These are phyloP conservation scores for Norana najaformis DNA, from an alignment of 2,888 invertebrate genomes.

Conservation along the genomic window DNA sequence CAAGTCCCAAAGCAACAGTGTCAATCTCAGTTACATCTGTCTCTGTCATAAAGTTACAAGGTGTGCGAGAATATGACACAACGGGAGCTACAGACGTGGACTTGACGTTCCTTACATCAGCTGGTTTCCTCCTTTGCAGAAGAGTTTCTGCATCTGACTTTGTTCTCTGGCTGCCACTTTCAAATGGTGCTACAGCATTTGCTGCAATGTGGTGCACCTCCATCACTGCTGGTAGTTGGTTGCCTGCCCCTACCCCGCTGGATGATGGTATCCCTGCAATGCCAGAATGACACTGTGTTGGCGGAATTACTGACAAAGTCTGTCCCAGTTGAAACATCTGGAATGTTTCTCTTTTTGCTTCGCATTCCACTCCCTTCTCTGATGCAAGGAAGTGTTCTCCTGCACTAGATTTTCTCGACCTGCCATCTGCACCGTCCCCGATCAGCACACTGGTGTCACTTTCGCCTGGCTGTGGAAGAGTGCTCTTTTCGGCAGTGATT, in stretches of 20 bases:
- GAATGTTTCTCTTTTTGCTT: background rate
- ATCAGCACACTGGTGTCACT: conserved; percentile 2
- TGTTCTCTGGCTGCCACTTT: background rate
- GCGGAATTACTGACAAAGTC: background rate
- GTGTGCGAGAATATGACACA: background rate
- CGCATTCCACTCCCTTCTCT: background rate
- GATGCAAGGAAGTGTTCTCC: background rate
- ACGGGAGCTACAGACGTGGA: background rate
- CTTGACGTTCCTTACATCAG: background rate
- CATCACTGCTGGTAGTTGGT: background rate
- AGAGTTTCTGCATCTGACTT: background rate
- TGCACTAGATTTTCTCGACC: background rate
- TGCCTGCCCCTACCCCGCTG: background rate
- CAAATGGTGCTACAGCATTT: background rate
- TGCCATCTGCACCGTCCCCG: background rate
- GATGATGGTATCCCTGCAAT: background rate
- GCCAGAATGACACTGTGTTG: background rate
- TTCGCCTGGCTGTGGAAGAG: background rate
- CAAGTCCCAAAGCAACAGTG: background rate
- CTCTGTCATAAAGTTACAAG: background rate
- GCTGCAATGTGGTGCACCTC: background rate
- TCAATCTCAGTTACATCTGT: background rate
- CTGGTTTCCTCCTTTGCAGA: background rate
- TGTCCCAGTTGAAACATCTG: background rate
- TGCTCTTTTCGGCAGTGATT: background rate